Conservation (phyloP, 2,113 vertebrate genomes). For the Pelodiscus sinensis region DNA sequence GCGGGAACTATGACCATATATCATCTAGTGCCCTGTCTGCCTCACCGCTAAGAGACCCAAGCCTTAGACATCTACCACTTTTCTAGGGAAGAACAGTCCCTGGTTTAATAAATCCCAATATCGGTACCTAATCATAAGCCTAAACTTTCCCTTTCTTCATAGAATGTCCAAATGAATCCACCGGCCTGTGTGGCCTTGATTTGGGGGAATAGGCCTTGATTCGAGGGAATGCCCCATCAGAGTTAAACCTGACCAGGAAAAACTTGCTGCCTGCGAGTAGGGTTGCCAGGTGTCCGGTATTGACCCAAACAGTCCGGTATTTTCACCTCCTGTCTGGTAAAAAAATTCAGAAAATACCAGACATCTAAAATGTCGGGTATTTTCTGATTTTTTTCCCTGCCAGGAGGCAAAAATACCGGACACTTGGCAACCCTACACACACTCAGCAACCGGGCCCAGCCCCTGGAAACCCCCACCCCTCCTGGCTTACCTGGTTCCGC, state of each 20-base stretch:
- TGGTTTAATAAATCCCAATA: neutral
- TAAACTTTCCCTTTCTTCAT: neutral
- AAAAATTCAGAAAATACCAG: too few relatives aligned
- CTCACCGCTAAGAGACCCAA: neutral
- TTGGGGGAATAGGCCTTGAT: neutral
- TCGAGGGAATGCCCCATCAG: neutral
- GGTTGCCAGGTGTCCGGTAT: too few relatives aligned
- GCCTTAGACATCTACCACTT: neutral
- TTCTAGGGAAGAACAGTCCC: neutral
- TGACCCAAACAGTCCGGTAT: too few relatives aligned
- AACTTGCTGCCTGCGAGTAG: neutral
- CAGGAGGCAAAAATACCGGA: too few relatives aligned
- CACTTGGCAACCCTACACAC: too few relatives aligned
- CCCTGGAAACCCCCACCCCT: too few relatives aligned
- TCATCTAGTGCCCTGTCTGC: neutral
- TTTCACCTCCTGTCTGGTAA: too few relatives aligned
- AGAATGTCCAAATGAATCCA: neutral
- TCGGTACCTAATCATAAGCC: neutral
- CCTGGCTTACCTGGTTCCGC: too few relatives aligned
- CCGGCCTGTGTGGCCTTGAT: neutral
- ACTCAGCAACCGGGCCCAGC: too few relatives aligned
- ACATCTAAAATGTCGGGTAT: too few relatives aligned
- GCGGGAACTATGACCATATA: neutral
- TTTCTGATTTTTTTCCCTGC: too few relatives aligned
- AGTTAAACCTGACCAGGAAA: neutral